Percentiles rank a stretch among this genome's conserved stretches.
Evolutionary conservation across 2,888 invertebrate genomes (phyloP).

Genomic region (Hypsopygia costalis): DNA sequence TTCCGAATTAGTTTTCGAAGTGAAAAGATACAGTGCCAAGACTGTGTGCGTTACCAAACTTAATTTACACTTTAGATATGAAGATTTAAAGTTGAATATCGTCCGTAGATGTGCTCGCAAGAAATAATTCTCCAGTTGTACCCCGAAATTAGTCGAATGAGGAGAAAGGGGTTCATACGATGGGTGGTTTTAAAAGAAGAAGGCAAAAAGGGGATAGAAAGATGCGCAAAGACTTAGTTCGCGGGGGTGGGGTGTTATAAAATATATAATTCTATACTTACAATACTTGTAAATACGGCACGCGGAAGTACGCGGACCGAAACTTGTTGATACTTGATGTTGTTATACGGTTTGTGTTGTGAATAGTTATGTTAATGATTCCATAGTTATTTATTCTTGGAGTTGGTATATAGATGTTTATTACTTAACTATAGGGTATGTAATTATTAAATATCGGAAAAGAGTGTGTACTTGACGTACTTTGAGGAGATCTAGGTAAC

Average conservation of each 20-base stretch:
- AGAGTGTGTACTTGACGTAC: no score
- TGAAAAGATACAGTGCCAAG: conserved; percentile 80
- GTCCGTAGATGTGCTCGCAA: conserved; percentile 44
- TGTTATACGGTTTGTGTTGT: no score
- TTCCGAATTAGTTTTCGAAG: conserved; percentile 79
- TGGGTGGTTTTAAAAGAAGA: conserved; percentile 80
- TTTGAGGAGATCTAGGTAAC: no score
- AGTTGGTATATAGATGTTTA: no score
- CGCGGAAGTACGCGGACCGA: conserved; percentile 62
- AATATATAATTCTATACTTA: conserved; percentile 82
- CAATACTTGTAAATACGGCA: conserved; percentile 81
- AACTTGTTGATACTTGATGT: conserved; percentile 43
- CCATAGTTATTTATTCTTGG: no score
- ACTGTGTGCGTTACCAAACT: conserved; percentile 46
- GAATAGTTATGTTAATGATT: no score
- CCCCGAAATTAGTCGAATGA: conserved; percentile 81
- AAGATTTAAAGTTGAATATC: conserved; percentile 41
- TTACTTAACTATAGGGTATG: no score
- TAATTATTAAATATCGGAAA: no score
- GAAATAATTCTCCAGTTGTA: conserved; percentile 81
- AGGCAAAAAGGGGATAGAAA: conserved; percentile 80
- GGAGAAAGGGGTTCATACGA: conserved; percentile 78
- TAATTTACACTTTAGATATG: conserved; percentile 38
- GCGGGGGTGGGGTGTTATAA: conserved; percentile 74
- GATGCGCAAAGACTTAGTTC: conserved; percentile 81